Conservation (phyloP, 2,888 invertebrate species). For the Cynaeus angustus region DNA sequence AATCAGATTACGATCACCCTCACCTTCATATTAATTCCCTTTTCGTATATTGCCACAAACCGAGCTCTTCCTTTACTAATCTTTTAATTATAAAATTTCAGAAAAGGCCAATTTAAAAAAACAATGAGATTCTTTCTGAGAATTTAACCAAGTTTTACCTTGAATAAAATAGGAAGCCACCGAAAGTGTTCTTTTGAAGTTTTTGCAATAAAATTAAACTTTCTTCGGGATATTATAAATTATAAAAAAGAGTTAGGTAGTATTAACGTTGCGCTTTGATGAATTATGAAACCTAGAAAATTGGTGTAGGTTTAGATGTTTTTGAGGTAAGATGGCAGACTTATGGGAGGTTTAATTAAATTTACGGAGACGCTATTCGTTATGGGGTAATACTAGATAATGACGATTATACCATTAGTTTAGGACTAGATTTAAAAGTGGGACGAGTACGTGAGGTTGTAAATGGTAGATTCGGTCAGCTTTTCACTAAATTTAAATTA, state of each 20-base stretch:
- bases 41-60: background rate
- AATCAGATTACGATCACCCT: constrained; percentile 10
- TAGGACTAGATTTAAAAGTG: too few species aligned
- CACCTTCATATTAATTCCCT: constrained; percentile 1
- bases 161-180: constrained; percentile 24
- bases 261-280: background rate
- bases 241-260: constrained; percentile 9
- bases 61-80: background rate
- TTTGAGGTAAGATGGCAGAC: too few species aligned
- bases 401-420: background rate
- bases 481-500: too few species aligned
- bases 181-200: constrained; percentile 21
- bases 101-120: background rate
- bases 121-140: constrained; percentile 9
- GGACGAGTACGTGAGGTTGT: too few species aligned
- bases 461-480: too few species aligned
- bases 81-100: constrained; percentile 25
- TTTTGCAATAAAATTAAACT: constrained; percentile 26
- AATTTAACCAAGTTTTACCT: constrained; percentile 17
- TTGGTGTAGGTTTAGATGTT: background rate
- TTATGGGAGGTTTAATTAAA: background rate
- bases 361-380: background rate
- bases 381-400: background rate
- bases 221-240: constrained; percentile 15
- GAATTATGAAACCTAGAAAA: constrained; percentile 13